Evolutionary conservation across 2,888 invertebrate species (phyloP), one percentile per base, ranked within the genome.

Genomic region (Exephanes ischioxanthus): DNA sequence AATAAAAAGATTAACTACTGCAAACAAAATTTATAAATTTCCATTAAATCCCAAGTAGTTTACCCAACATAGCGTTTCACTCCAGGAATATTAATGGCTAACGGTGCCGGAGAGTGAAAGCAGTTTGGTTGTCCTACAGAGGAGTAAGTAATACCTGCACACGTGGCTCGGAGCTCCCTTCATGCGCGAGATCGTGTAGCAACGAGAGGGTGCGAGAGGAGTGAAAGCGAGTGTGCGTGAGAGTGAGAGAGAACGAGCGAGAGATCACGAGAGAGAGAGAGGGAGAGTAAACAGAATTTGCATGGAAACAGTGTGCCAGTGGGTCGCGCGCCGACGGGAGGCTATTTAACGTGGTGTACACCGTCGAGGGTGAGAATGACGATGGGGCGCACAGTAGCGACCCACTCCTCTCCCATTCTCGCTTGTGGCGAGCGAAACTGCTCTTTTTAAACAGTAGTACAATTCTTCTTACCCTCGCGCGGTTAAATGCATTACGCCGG

Each of bases 271-370:
- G 86, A 71, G 79, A 58, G 86, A 71, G 79, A 80, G 87, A 85
- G 88, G 83, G 90, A 92, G 92, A 91, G 93, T 93, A 93, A 93
- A 93, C 93, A 93, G 91, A 92, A 94, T 93, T 94, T 93, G 93
- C 93, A 93, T 93, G 91, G 92, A 92, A 92, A 92, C 92, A 93
- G 91, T 93, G 91, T 93, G 93, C 91, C 92, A 93, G 92, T 94
- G 91, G 93, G 94, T 93, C 93, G 91, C 90, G 77, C 71, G 75
- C 68, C 58, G 89, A 86, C 88, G 87, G 81, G 88, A 85, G 87
- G 87, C 91, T 90, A 91, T 91, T 91, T 91, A 91, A 90, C 89
- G 88, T 89, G 80, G 80, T 80, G 78, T 88, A 80, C 45, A 16
- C 45, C 55, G 78, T 78, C 72, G 72, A 82, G 84, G 82, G 85